Evolutionary conservation across 30 jellyfish, hydroid and myxozoan species (phyloP).

Genomic region (Aurelia coerulea): DNA sequence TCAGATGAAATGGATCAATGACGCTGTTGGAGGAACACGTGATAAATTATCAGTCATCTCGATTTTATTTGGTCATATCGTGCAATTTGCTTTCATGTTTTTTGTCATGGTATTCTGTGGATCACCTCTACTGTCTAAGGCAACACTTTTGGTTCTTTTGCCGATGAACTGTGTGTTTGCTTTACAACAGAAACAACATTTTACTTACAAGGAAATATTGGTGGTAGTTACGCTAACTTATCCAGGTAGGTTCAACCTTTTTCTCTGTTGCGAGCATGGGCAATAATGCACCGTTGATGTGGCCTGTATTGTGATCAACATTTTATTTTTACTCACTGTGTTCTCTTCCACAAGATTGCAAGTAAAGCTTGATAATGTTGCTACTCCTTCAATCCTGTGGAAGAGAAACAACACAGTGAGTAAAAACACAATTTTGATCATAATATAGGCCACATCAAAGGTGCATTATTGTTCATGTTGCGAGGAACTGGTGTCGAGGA

Average conservation of each 20-base stretch:
- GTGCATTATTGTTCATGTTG: too few species aligned
- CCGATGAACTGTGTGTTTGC: constrained; percentile 86
- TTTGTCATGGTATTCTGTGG: constrained; percentile 67
- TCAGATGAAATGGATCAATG: constrained; percentile 90
- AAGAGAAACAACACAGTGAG: too few species aligned
- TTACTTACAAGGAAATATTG: constrained; percentile 74
- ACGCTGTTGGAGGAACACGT: constrained; percentile 89
- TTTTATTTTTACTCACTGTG: too few species aligned
- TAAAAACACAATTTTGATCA: too few species aligned
- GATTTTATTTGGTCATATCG: constrained; percentile 74
- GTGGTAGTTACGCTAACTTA: constrained; percentile 58
- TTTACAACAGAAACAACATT: constrained; percentile 58
- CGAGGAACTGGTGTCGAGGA: too few species aligned
- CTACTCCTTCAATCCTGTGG: too few species aligned
- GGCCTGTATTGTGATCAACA: too few species aligned
- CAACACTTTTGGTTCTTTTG: constrained; percentile 55
- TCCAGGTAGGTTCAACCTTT: constrained; percentile 66
- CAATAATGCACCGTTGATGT: too few species aligned
- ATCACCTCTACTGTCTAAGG: constrained; percentile 70
- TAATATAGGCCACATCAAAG: too few species aligned
- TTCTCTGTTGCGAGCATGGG: too few species aligned
- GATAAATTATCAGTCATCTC: constrained; percentile 82
- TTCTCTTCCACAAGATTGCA: too few species aligned
- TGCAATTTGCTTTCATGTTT: constrained; percentile 44
- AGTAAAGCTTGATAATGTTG: too few species aligned